Conservation (phyloP, 2,113 vertebrate species). For the Brachyhypopomus gauderio region DNA sequence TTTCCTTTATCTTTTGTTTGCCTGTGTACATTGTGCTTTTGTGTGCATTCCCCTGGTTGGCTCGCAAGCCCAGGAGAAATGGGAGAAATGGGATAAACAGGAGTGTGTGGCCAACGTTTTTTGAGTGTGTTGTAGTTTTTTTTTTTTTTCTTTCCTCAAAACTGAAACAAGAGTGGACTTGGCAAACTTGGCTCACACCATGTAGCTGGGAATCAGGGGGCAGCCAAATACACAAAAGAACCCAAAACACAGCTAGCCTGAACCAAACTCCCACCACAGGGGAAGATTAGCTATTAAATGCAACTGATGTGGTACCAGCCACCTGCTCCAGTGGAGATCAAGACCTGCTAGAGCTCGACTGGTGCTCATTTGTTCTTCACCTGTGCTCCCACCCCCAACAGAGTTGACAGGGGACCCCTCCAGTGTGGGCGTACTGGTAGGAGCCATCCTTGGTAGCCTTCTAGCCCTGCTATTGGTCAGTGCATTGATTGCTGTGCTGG, state of each 20-base stretch:
- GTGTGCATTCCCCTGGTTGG: conserved; percentile 17
- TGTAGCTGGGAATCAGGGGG: conserved; percentile 52
- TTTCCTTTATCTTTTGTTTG: conserved; percentile 15
- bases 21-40: conserved; percentile 5
- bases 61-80: conserved; percentile 15
- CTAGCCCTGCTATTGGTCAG: conserved; percentile 80
- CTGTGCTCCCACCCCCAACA: conserved; percentile 74
- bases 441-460: conserved; percentile 81
- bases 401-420: conserved; percentile 75
- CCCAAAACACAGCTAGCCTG: background rate
- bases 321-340: conserved; percentile 31
- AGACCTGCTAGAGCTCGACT: conserved; percentile 51
- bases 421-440: conserved; percentile 78
- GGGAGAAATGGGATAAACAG: conserved; percentile 7
- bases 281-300: conserved; percentile 33
- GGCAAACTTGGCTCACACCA: conserved; percentile 77
- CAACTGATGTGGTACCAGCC: background rate
- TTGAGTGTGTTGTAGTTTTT: conserved; percentile 30
- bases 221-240: conserved; percentile 10
- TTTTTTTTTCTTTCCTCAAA: conserved; percentile 53
- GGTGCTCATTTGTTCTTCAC: conserved; percentile 32
- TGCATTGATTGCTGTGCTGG: conserved; percentile 70
- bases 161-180: conserved; percentile 60
- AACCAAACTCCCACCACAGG: conserved; percentile 26
- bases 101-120: background rate